Percentiles rank a stretch among this genome's conserved stretches.
Evolutionary conservation across 2,113 vertebrate species (phyloP).

Genomic region (Ursus arctos): DNA sequence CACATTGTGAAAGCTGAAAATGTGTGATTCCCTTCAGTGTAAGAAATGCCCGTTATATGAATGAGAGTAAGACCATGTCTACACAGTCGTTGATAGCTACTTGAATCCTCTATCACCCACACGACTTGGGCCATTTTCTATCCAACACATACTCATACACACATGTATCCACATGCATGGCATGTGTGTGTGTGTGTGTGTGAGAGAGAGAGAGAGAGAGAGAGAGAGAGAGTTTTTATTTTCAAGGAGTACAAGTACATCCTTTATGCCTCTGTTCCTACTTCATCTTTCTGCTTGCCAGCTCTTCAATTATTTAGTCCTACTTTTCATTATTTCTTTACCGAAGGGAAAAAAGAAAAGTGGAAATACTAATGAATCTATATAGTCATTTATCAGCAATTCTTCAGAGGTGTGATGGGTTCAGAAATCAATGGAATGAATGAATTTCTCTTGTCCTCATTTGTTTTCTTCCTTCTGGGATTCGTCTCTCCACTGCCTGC

Average conservation of each 20-base stretch:
- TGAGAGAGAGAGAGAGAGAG: too few species aligned
- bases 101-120: neutral
- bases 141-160: neutral
- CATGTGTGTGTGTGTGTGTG: neutral
- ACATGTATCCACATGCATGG: fast-evolving
- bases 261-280: neutral
- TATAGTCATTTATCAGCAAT: conserved; percentile 24
- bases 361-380: conserved; percentile 11
- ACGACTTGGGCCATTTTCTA: neutral
- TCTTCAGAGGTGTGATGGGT: neutral
- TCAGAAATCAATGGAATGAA: neutral
- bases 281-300: neutral
- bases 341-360: neutral
- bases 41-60: neutral
- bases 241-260: neutral
- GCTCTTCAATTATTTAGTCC: conserved; percentile 18
- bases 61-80: neutral
- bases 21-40: neutral
- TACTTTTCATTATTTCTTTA: conserved; percentile 28
- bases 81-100: neutral
- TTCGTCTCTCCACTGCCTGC: neutral
- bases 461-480: conserved; percentile 2
- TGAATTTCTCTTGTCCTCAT: neutral
- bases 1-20: neutral
- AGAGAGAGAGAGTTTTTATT: neutral